These are phyloP conservation scores for Muscicapa adusta DNA, from an alignment of 2,113 vertebrate genomes.

Conservation along the genomic window DNA sequence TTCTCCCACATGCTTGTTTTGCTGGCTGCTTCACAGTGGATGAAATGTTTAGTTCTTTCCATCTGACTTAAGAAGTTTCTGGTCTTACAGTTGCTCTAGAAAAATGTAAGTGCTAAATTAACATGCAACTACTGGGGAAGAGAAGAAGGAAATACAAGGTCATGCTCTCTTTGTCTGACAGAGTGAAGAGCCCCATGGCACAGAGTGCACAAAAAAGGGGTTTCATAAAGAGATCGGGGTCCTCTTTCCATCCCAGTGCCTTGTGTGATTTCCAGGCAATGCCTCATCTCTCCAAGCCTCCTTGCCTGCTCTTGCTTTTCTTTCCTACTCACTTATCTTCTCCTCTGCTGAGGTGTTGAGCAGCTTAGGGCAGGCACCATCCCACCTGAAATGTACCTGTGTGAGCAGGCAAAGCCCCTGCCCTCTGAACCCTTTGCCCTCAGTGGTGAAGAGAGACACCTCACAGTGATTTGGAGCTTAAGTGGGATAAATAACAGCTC, in stretches of 20 bases:
- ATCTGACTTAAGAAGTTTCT: constrained; percentile 42
- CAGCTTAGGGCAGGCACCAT: neutral
- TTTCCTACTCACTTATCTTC: neutral
- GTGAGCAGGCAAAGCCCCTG: neutral
- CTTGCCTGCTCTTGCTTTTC: neutral
- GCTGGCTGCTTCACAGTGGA: neutral
- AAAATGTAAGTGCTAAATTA: constrained; percentile 27
- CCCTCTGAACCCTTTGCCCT: neutral
- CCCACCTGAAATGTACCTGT: neutral
- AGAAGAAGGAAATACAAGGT: neutral
- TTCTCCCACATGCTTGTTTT: neutral
- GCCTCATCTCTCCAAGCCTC: neutral
- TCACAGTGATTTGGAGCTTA: neutral
- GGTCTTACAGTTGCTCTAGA: constrained; percentile 18
- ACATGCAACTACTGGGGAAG: neutral
- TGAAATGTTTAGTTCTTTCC: constrained; percentile 36
- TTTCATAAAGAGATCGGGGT: neutral
- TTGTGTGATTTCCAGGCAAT: neutral
- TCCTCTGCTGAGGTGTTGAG: neutral
- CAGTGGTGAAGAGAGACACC: neutral
- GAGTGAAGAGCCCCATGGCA: neutral
- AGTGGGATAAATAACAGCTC: constrained; percentile 9
- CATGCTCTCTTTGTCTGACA: neutral
- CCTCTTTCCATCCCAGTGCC: neutral
- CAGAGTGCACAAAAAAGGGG: neutral